Evolutionary conservation across 2,888 invertebrate genomes (phyloP).

Genomic region (Lithophane semibrunnea): DNA sequence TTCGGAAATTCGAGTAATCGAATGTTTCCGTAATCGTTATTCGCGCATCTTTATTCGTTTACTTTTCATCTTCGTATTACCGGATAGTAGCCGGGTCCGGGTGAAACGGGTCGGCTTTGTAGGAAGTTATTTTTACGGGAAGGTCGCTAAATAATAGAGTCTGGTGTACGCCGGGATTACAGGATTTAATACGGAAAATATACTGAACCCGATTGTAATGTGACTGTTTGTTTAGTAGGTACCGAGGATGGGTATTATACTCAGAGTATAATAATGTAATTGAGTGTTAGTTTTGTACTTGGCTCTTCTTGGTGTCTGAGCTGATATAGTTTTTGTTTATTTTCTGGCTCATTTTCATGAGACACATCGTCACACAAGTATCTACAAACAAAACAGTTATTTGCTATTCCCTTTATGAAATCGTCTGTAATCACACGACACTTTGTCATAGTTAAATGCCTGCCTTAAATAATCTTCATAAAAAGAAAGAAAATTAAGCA

Average conservation of each 20-base stretch:
- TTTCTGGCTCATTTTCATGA: neutral
- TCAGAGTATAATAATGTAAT: neutral
- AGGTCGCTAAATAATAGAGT: constrained; percentile 47
- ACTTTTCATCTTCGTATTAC: neutral
- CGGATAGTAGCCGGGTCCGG: constrained; percentile 17
- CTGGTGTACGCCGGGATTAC: constrained; percentile 51
- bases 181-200: constrained; percentile 32
- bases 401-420: neutral
- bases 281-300: neutral
- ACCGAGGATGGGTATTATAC: neutral
- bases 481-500: constrained; percentile 13
- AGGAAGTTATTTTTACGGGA: constrained; percentile 57
- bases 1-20: neutral
- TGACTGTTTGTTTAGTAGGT: constrained; percentile 8
- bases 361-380: neutral
- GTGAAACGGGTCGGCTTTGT: constrained; percentile 10
- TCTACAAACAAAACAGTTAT: neutral
- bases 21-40: constrained; percentile 14
- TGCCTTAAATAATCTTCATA: constrained; percentile 2
- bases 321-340: neutral
- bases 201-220: constrained; percentile 36
- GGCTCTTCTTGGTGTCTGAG: neutral
- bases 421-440: constrained; percentile 13
- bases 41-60: neutral
- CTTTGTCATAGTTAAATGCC: neutral